A percentile compares a stretch with the other conserved stretches of the same genome.
These are phyloP conservation scores for Dendrolimus houi DNA, from an alignment of 2,888 invertebrate species.

Conservation along the genomic window DNA sequence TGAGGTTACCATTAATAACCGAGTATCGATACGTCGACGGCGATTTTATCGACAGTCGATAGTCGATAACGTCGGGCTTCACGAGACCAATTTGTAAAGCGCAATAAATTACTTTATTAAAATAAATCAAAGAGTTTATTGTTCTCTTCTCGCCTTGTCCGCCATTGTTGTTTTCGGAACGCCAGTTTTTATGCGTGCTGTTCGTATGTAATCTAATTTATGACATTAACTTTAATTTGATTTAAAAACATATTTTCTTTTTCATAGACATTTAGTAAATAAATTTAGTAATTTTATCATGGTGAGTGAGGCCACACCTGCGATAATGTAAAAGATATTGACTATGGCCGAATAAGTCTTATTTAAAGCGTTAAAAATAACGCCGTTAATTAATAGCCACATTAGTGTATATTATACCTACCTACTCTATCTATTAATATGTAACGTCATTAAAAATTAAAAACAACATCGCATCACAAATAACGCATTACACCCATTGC, in stretches of 20 bases:
- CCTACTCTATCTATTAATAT: no score
- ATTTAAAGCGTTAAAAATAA: no score
- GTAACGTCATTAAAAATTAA: no score
- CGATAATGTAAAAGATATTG: no score
- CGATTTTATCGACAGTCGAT: constrained; percentile 56
- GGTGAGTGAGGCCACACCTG: no score
- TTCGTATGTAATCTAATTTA: not conserved
- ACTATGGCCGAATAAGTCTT: no score
- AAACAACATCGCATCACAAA: no score
- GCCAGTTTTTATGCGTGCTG: not conserved
- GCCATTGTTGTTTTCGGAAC: constrained; percentile 44
- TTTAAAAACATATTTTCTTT: not conserved
- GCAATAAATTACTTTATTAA: constrained; percentile 72
- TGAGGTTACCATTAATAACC: constrained; percentile 58
- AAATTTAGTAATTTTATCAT: no score
- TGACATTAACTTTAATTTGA: not conserved
- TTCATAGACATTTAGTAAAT: no score
- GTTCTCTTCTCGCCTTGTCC: constrained; percentile 65
- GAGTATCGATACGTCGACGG: constrained; percentile 51
- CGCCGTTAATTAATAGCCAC: no score
- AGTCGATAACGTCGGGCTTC: constrained; percentile 60
- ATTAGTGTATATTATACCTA: no score
- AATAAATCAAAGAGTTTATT: constrained; percentile 71
- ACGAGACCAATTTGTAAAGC: constrained; percentile 66
- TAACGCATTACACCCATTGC: no score